phyloP scores from a whole-genome alignment of 2,113 vertebrate genomes.

The Rattus rattus region DNA sequence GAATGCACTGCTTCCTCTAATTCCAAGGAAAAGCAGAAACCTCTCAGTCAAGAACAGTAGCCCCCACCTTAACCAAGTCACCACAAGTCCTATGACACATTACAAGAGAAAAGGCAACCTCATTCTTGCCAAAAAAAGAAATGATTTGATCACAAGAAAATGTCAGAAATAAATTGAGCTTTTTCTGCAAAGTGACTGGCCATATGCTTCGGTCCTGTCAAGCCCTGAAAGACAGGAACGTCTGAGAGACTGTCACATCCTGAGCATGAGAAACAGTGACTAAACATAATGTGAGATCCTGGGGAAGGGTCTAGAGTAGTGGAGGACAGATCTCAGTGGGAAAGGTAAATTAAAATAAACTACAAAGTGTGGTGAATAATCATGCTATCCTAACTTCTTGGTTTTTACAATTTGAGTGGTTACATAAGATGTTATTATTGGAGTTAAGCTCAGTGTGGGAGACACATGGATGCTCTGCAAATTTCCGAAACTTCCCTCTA shows the following conservation, averaged over 20 bases:
- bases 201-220: conserved; percentile 1
- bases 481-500: conserved; percentile 49
- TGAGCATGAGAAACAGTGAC: neutral
- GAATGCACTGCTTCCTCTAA: neutral
- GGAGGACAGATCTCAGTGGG: neutral
- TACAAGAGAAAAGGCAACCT: neutral
- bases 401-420: neutral
- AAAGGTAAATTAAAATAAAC: conserved; percentile 41
- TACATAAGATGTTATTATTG: conserved; percentile 33
- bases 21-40: neutral
- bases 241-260: neutral
- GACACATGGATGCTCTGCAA: neutral
- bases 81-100: neutral
- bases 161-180: conserved; percentile 13
- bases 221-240: neutral
- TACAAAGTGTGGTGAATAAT: neutral
- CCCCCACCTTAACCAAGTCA: neutral
- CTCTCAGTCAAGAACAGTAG: neutral
- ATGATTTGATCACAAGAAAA: neutral
- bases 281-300: neutral
- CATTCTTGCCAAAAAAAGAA: neutral
- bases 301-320: neutral
- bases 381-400: neutral
- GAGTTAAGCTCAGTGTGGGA: neutral
- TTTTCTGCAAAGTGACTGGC: neutral